Base-by-base conservation (phyloP, 2,888 invertebrate species). In the Epistrophe eligans region DNA sequence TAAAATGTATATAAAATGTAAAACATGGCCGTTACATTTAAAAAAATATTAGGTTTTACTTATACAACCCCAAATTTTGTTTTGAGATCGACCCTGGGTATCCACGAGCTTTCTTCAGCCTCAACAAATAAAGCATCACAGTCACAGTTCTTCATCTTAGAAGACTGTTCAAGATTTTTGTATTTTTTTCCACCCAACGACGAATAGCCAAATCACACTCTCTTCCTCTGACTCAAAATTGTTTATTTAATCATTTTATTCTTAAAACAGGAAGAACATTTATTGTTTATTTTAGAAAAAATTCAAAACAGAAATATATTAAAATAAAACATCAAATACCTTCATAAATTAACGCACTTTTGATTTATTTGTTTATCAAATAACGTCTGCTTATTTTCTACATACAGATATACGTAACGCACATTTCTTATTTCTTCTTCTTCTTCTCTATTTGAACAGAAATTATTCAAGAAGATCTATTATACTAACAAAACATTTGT, bases 341-440 rank as follows among this genome's bases (percentile, higher is more conserved):
- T 79, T 57, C 1, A 79, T 79, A 84, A 80, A 80, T 84, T 77
- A 77, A 81, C 40, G 71, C 62, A 62, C 13, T 80, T 77, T 84
- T 66, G 50, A 80, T 74, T 74, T 71, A 79, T 84, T 84, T 72
- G 55, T 81, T 77, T 32, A 67, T 71, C 40, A 58, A 77, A 76
- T 76, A 66, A 66, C 28, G 43, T 50, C 52, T 73, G 40, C 52
- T 28, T 74, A 76, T 57, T 72, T 50, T 45, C 50, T 77, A 77
- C 62, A 60, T 67, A 79, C 57, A 67, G 17, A 52, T 50, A 38
- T 76, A 38, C 38, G 40, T 60, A 60, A 64, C 43, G n/a, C 45
- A 62, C 10, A 28, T 6, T 32, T 43, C 9, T 48, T 11, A 35
- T 35, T 0, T 45, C 6, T 62, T 1, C 13, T 52, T 52, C 5